These are phyloP conservation scores for Dryoscopus gambensis DNA, from an alignment of 2,113 vertebrate genomes.

Conservation along the genomic window DNA sequence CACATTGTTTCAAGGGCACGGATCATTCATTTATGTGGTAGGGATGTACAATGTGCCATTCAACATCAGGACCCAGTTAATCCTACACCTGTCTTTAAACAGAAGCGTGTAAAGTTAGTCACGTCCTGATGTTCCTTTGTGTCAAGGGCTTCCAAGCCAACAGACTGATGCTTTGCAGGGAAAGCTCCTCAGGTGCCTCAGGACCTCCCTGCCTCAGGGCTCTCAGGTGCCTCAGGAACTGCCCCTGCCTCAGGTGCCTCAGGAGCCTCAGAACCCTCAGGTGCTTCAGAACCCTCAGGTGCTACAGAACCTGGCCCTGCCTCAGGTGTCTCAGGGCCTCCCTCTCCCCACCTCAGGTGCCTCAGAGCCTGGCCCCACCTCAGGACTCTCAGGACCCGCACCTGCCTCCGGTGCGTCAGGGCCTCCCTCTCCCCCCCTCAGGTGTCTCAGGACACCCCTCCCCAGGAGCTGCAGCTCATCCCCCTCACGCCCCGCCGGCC, in stretches of 20 bases:
- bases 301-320: not conserved
- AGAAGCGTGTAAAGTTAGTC: fast-evolving
- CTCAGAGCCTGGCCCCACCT: not conserved
- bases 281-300: not conserved
- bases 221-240: not conserved
- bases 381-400: no score
- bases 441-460: fast-evolving
- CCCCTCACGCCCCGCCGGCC: fast-evolving
- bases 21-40: not conserved
- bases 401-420: not conserved
- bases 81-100: not conserved
- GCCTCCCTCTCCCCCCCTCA: no score
- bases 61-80: fast-evolving
- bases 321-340: not conserved
- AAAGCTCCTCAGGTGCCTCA: fast-evolving
- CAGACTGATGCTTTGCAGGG: not conserved
- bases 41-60: fast-evolving
- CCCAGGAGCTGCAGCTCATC: not conserved
- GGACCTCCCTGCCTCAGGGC: not conserved
- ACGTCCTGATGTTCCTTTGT: fast-evolving
- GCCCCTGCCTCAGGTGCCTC: not conserved
- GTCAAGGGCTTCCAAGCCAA: not conserved
- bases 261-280: not conserved
- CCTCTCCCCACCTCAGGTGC: no score
- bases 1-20: not conserved